Evolutionary conservation across 2,113 vertebrate genomes (phyloP).

Genomic region (Sorex araneus): DNA sequence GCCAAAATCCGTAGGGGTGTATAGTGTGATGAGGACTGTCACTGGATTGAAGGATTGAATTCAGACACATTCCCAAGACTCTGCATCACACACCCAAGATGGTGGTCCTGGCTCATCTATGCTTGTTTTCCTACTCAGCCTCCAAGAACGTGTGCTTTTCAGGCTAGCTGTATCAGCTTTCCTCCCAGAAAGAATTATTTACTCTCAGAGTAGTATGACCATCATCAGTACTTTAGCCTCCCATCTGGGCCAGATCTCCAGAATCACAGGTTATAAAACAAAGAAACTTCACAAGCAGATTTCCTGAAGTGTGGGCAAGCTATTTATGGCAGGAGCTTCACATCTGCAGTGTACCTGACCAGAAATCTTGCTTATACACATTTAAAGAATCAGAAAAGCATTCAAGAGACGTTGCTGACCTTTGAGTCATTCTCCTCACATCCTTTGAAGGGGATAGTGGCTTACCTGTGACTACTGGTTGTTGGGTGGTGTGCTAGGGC

Average conservation of each 20-base stretch:
- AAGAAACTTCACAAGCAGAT: constrained; percentile 34
- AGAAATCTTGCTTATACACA: neutral
- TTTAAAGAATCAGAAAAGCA: neutral
- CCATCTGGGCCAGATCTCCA: neutral
- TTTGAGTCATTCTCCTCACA: neutral
- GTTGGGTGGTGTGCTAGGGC: neutral
- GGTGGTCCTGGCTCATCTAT: constrained; percentile 79
- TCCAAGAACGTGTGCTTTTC: constrained; percentile 40
- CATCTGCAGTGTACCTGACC: neutral
- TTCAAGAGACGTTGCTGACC: neutral
- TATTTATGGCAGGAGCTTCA: neutral
- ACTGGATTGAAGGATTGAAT: constrained; percentile 79
- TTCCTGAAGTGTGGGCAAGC: constrained; percentile 74
- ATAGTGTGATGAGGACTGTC: constrained; percentile 65
- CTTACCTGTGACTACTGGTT: neutral
- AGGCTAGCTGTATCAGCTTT: constrained; percentile 61
- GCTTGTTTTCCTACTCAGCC: constrained; percentile 43
- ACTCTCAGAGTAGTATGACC: neutral
- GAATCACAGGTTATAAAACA: neutral
- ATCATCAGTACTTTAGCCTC: constrained; percentile 44
- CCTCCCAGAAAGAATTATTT: constrained; percentile 65
- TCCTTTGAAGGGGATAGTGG: neutral
- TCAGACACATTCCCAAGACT: constrained; percentile 83
- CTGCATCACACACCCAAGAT: constrained; percentile 80
- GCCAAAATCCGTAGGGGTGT: constrained; percentile 69